These are phyloP conservation scores for Loxodonta africana DNA, from an alignment of 2,113 vertebrate species.

Conservation along the genomic window DNA sequence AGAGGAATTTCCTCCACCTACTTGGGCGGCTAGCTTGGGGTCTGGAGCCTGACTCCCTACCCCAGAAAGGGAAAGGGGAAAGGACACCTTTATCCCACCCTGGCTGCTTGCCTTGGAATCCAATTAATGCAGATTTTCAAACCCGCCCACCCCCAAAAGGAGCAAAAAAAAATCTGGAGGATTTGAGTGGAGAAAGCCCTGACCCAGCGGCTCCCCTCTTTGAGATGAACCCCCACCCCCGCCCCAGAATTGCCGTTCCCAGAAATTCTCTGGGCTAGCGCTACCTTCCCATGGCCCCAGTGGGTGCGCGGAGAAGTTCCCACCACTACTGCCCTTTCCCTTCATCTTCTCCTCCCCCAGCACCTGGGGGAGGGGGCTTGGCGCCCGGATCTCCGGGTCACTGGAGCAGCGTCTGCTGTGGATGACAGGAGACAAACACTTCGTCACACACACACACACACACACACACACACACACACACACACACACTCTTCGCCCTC, in stretches of 20 bases:
- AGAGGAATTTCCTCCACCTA: not conserved
- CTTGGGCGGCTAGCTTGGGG: not conserved
- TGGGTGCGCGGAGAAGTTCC: conserved; percentile 39
- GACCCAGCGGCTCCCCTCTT: not conserved
- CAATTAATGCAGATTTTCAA: conserved; percentile 86
- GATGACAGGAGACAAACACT: conserved; percentile 73
- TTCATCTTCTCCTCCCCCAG: not conserved
- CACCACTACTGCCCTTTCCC: not conserved
- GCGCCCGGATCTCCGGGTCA: conserved; percentile 63
- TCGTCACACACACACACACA: not conserved
- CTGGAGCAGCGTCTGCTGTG: conserved; percentile 63
- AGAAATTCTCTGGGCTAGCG: conserved; percentile 25
- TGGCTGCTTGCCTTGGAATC: conserved; percentile 79
- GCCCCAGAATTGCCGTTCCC: not conserved
- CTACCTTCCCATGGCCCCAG: not conserved
- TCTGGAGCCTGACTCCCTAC: not conserved
- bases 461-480: not conserved
- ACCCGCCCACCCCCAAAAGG: not conserved
- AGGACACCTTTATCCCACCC: conserved; percentile 80
- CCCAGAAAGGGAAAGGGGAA: conserved; percentile 57
- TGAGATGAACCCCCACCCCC: not conserved
- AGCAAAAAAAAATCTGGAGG: conserved; percentile 9
- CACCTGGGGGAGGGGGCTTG: not conserved
- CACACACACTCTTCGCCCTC: conserved; percentile 55
- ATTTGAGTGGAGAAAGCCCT: not conserved